Base-by-base conservation (phyloP, 1,140 invertebrate genomes). In the Formica selysi region DNA sequence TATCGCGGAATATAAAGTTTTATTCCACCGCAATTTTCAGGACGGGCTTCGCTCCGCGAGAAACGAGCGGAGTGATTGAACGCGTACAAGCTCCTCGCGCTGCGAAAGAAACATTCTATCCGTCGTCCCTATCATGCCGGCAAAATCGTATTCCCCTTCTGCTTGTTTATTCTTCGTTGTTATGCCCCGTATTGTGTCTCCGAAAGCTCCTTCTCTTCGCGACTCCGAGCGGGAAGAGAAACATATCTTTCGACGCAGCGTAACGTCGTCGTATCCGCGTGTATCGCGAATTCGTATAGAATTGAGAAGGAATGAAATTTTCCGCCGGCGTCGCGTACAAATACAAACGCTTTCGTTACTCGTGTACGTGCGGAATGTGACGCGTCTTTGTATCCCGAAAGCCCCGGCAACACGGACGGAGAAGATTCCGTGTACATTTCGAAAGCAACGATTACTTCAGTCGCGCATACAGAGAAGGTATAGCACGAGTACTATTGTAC, bases 261-360 rank as follows among this genome's bases (percentile, higher is more conserved):
- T n/a, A 13, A 29, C 38, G 26, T 22, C 36, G 26, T 59, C 48
- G 51, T 80, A 71, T 70, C 67, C 36, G 51, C 29, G 62, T 36
- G 44, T 38, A 79, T 73, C 68, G 79, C 5, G 38, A 81, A 81
- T 81, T 71, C 79, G 26, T 32, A 13, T 48, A 36, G 68, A 74
- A 73, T 83, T 74, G 68, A 32, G 79, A 83, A 73, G 68, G n/a
- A 74, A 83, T 83, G 68, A 83, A 74, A 74, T 83, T 74, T 83
- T 61, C 79, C 68, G 68, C 7, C 54, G 68, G 26, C 41, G 32
- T 71, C 54, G 79, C 54, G 36, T 8, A 64, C 41, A 73, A 71
- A 81, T 29, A 81, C 32, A 51, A 16, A 61, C 29, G 13, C 79
- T 8, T 36, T 73, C 41, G 79, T 73, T 83, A 48, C 29, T 68